phyloP scores from a whole-genome alignment of 2,888 invertebrate species.

The Tetramorium bicarinatum region DNA sequence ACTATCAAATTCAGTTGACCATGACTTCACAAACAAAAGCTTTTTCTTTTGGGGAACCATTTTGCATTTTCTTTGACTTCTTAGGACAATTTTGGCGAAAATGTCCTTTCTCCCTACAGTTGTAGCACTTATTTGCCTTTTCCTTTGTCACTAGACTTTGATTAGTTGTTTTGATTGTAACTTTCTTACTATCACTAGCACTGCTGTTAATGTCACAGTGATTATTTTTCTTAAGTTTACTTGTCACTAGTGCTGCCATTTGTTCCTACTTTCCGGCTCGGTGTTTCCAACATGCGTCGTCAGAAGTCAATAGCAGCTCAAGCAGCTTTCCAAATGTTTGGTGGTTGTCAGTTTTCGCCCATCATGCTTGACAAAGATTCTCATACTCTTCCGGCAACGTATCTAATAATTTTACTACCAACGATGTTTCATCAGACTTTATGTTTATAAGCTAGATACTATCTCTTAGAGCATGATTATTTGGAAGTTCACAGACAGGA shows the following conservation, averaged over 20 bases:
- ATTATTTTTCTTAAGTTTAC: background rate
- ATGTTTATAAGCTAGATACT: background rate
- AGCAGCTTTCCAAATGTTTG: background rate
- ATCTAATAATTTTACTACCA: background rate
- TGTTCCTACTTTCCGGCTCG: background rate
- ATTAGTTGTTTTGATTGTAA: background rate
- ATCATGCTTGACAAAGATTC: background rate
- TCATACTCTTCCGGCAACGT: background rate
- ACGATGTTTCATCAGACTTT: background rate
- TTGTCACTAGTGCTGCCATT: background rate
- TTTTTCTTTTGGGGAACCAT: background rate
- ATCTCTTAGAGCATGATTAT: no score
- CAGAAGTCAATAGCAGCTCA: background rate
- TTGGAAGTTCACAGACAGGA: no score
- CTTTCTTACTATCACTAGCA: no score
- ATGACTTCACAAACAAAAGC: conserved; percentile 3
- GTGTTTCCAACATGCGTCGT: background rate
- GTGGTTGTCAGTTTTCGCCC: background rate
- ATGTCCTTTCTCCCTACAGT: background rate
- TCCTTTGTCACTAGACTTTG: background rate
- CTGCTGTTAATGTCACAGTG: no score
- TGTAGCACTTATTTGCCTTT: background rate
- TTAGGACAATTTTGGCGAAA: background rate
- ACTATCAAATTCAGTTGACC: background rate
- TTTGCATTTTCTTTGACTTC: background rate